These are phyloP conservation scores for Globodera ellingtonae DNA, from an alignment of 1,140 invertebrate species.

Conservation along the genomic window DNA sequence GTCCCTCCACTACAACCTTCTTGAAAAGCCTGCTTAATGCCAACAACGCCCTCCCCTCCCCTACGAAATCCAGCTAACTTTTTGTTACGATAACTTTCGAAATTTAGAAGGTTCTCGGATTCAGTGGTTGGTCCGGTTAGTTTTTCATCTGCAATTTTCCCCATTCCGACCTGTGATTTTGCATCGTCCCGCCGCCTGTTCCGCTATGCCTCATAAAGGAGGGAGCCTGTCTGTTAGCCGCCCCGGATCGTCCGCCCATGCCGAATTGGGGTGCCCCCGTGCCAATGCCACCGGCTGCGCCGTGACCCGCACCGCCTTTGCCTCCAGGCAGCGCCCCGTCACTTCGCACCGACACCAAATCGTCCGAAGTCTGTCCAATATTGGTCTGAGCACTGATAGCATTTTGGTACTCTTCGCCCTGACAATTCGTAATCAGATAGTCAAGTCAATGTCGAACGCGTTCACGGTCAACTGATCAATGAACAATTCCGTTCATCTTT, in stretches of 20 bases:
- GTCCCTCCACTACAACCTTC: slow-evolving; percentile 21
- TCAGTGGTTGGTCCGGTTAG: no score
- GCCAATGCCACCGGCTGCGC: not conserved
- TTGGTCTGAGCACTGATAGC: slow-evolving; percentile 30
- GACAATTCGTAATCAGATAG: not conserved
- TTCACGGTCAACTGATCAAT: not conserved
- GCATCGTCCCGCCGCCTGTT: slow-evolving; percentile 15
- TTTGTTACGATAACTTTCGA: no score
- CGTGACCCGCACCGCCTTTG: slow-evolving; percentile 9
- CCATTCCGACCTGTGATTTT: slow-evolving; percentile 16
- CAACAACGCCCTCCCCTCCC: no score
- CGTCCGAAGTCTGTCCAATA: slow-evolving; percentile 44
- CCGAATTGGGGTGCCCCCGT: slow-evolving; percentile 13
- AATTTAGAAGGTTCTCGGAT: no score
- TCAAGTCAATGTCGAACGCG: not conserved
- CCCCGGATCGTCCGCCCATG: slow-evolving; percentile 7
- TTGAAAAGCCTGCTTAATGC: not conserved
- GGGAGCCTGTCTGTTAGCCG: slow-evolving; percentile 28
- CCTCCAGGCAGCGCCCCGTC: slow-evolving; percentile 41
- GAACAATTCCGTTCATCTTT: slow-evolving; percentile 13
- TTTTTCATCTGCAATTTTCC: no score
- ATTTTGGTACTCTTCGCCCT: slow-evolving; percentile 37
- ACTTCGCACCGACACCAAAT: slow-evolving; percentile 50
- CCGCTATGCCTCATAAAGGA: slow-evolving; percentile 40
- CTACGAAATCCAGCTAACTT: no score